phyloP scores from a whole-genome alignment of 2,888 invertebrate species.

The Conchocele bisecta region DNA sequence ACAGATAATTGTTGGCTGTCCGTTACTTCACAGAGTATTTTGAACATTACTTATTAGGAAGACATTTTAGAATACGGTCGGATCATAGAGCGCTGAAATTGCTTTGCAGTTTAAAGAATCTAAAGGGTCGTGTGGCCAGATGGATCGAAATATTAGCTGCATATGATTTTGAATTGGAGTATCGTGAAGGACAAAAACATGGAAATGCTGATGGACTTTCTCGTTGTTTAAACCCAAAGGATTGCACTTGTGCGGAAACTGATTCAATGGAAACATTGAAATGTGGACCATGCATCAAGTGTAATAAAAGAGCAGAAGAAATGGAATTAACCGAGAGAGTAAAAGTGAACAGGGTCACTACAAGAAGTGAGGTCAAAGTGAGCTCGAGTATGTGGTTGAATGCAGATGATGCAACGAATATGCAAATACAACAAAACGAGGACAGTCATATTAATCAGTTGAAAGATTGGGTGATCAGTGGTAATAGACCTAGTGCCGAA shows the following conservation, averaged over 20 bases:
- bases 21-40: slow-evolving; percentile 27
- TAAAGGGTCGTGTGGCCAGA: slow-evolving; percentile 15
- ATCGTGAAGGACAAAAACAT: slow-evolving; percentile 12
- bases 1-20: slow-evolving; percentile 18
- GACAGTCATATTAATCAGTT: slow-evolving; percentile 23
- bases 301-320: slow-evolving; percentile 6
- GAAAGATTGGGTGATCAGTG: slow-evolving; percentile 2
- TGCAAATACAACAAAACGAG: slow-evolving; percentile 17
- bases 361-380: too few relatives aligned
- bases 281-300: slow-evolving; percentile 1
- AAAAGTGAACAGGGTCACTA: too few relatives aligned
- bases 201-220: slow-evolving; percentile 24
- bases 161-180: slow-evolving; percentile 8
- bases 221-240: slow-evolving; percentile 21
- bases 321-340: neutral
- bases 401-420: neutral
- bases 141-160: slow-evolving; percentile 25
- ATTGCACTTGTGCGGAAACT: slow-evolving; percentile 4
- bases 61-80: slow-evolving; percentile 10
- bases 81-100: slow-evolving; percentile 22
- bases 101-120: slow-evolving; percentile 11
- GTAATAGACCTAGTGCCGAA: slow-evolving; percentile 1
- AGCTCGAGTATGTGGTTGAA: neutral
- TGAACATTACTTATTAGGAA: slow-evolving; percentile 13
- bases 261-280: neutral